Evolutionary conservation across 1,140 invertebrate species (phyloP).

Genomic region (Drosophila subobscura): DNA sequence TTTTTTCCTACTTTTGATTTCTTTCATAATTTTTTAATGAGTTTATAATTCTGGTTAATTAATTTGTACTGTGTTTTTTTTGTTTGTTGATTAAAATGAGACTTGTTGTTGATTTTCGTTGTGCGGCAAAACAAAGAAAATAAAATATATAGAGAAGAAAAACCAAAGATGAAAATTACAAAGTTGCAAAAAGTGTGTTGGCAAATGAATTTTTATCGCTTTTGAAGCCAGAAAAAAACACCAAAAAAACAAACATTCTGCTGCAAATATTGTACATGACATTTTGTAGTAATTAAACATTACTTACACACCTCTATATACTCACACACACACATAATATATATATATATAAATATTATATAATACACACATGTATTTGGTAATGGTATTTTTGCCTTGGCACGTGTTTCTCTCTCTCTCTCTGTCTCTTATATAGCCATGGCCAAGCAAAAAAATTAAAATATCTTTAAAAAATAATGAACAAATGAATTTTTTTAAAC

Average conservation of each 20-base stretch:
- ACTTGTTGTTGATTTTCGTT: slow-evolving; percentile 50
- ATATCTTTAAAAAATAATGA: slow-evolving; percentile 25
- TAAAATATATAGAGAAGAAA: slow-evolving; percentile 26
- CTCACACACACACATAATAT: slow-evolving; percentile 35
- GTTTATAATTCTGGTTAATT: slow-evolving; percentile 60
- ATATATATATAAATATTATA: slow-evolving; percentile 32
- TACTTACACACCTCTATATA: slow-evolving; percentile 23
- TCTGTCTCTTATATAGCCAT: slow-evolving; percentile 49
- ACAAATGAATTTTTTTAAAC: slow-evolving; percentile 31
- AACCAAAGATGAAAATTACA: background rate
- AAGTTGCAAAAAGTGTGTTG: slow-evolving; percentile 20
- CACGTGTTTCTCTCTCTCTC: slow-evolving; percentile 74
- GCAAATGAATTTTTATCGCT: slow-evolving; percentile 36
- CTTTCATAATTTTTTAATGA: slow-evolving; percentile 31
- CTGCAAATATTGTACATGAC: slow-evolving; percentile 59
- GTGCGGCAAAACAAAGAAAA: slow-evolving; percentile 36
- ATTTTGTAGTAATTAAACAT: slow-evolving; percentile 51
- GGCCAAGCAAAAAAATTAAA: slow-evolving; percentile 31
- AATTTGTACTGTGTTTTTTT: slow-evolving; percentile 43
- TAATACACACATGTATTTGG: slow-evolving; percentile 53
- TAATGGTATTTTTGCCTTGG: slow-evolving; percentile 75
- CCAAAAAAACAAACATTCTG: slow-evolving; percentile 36
- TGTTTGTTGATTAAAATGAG: slow-evolving; percentile 59
- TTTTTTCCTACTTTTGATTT: slow-evolving; percentile 22
- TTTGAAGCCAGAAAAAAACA: slow-evolving; percentile 42